These are phyloP conservation scores for Eretmochelys imbricata DNA, from an alignment of 2,113 vertebrate species.

Conservation along the genomic window DNA sequence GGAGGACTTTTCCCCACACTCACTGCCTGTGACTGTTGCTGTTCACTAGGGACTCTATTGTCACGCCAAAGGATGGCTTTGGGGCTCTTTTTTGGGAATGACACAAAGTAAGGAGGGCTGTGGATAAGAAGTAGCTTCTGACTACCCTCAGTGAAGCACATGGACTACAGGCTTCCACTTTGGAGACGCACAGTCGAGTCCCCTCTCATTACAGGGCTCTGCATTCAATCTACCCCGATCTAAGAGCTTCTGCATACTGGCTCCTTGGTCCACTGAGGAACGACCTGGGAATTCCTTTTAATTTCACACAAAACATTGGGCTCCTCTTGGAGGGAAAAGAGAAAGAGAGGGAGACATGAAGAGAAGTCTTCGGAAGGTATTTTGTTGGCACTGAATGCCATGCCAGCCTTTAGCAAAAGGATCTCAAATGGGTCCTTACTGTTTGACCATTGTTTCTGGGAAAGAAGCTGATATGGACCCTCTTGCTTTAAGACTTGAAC, in stretches of 20 bases:
- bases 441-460: not conserved
- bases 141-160: not conserved
- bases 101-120: rapidly evolving
- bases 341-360: not conserved
- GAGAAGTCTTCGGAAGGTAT: not conserved
- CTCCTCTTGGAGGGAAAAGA: not conserved
- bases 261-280: not conserved
- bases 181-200: not conserved
- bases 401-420: not conserved
- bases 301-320: not conserved
- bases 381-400: not conserved
- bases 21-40: conserved; percentile 66
- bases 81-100: not conserved
- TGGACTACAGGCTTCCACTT: not conserved
- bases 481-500: not conserved
- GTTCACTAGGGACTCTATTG: conserved; percentile 53
- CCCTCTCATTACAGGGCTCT: not conserved
- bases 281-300: not conserved
- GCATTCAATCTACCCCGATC: not conserved
- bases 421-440: not conserved
- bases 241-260: not conserved
- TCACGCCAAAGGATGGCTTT: not conserved
- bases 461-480: not conserved
- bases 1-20: conserved; percentile 67
- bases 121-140: not conserved